Percentiles rank a stretch among this genome's conserved stretches.
These are phyloP conservation scores for Regulus satrapa DNA, from an alignment of 2,113 vertebrate genomes.

Conservation along the genomic window DNA sequence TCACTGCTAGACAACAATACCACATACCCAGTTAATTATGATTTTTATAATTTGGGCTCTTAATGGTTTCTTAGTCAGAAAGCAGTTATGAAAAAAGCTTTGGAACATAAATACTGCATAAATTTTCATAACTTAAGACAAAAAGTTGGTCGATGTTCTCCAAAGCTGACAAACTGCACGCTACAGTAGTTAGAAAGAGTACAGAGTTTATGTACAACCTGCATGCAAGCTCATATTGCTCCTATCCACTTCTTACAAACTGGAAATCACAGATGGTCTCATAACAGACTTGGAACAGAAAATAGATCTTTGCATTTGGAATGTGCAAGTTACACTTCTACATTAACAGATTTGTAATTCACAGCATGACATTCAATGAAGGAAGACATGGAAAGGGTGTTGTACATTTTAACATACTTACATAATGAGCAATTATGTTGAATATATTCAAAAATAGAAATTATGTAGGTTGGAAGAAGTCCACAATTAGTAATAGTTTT, in stretches of 20 bases:
- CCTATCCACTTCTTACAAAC: constrained; percentile 23
- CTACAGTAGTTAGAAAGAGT: neutral
- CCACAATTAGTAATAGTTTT: neutral
- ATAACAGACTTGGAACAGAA: constrained; percentile 52
- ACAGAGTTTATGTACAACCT: constrained; percentile 4
- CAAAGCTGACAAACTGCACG: constrained; percentile 30
- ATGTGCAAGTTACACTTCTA: constrained; percentile 39
- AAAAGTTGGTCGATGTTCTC: neutral
- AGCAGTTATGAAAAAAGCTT: constrained; percentile 40
- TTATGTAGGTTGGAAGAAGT: neutral
- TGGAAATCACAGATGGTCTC: constrained; percentile 38
- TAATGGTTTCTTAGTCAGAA: constrained; percentile 62
- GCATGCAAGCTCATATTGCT: neutral
- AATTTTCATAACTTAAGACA: constrained; percentile 55
- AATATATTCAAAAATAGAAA: neutral
- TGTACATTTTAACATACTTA: constrained; percentile 55
- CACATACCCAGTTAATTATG: constrained; percentile 35
- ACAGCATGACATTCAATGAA: constrained; percentile 30
- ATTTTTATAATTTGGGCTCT: constrained; percentile 33
- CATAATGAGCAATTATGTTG: constrained; percentile 32
- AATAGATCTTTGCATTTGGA: constrained; percentile 43
- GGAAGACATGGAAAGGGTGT: constrained; percentile 1
- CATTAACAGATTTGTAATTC: constrained; percentile 55
- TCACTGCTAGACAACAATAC: neutral
- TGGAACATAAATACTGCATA: constrained; percentile 58